These are phyloP conservation scores for Eonycteris spelaea DNA, from an alignment of 2,113 vertebrate species.

Conservation along the genomic window DNA sequence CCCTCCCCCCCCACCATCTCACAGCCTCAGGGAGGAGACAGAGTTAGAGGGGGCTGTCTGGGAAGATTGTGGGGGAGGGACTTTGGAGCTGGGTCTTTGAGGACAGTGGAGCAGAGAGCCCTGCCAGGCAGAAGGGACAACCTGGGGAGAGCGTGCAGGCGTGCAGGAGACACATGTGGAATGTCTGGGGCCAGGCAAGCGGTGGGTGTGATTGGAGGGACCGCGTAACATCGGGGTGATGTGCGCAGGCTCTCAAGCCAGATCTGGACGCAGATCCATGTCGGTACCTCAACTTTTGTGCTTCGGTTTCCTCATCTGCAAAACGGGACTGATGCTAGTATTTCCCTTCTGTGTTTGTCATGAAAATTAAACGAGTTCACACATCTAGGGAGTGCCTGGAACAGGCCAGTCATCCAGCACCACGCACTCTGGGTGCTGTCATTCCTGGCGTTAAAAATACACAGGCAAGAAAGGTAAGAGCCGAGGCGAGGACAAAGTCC, in stretches of 20 bases:
- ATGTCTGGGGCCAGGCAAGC: not conserved
- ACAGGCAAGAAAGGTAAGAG: not conserved
- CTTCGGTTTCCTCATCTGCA: not conserved
- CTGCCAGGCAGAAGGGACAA: not conserved
- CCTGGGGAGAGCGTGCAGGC: not conserved
- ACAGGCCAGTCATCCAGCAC: not conserved
- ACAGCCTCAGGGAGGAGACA: not conserved
- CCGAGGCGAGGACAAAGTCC: not conserved
- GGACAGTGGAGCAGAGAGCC: not conserved
- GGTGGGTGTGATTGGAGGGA: not conserved
- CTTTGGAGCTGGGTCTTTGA: not conserved
- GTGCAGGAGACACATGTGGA: not conserved
- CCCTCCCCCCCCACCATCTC: too few relatives aligned
- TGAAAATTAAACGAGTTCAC: not conserved
- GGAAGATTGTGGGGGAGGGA: not conserved
- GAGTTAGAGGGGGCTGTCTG: not conserved
- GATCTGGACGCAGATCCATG: not conserved
- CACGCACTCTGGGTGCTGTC: not conserved
- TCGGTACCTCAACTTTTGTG: not conserved
- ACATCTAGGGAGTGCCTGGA: not conserved
- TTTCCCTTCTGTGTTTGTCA: not conserved
- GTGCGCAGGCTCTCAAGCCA: not conserved
- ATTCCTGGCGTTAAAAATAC: not conserved
- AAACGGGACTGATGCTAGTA: accelerated
- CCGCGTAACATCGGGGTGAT: accelerated